Evolutionary conservation across 2,888 invertebrate genomes (phyloP).

Genomic region (Quadroppia sp.): DNA sequence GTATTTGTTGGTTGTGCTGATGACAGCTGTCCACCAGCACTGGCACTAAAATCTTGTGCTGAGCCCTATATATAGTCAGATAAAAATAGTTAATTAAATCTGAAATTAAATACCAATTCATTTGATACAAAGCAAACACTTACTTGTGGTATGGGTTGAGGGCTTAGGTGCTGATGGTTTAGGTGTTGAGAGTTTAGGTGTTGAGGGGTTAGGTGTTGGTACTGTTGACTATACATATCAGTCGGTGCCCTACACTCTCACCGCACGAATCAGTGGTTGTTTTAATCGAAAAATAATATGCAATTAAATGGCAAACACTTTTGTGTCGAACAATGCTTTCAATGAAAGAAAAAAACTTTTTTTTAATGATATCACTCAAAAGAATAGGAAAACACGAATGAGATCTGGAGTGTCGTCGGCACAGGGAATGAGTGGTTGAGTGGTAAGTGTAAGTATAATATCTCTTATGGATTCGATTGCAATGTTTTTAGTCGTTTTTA

Average conservation of each 20-base stretch:
- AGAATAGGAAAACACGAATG: not conserved
- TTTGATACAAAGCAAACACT: constrained; percentile 28
- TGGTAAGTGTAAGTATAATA: constrained; percentile 26
- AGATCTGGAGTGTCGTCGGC: constrained; percentile 17
- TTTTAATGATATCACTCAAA: not conserved
- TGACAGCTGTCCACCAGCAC: not conserved
- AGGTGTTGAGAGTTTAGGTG: not conserved
- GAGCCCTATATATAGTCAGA: constrained; percentile 26
- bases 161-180: not conserved
- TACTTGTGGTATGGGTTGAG: constrained; percentile 7
- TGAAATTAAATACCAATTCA: constrained; percentile 15
- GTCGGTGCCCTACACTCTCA: not conserved
- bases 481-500: constrained; percentile 15
- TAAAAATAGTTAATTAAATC: constrained; percentile 24
- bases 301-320: constrained; percentile 14
- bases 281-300: not conserved
- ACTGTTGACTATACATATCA: constrained; percentile 15
- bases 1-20: constrained; percentile 18
- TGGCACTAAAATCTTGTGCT: not conserved
- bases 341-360: not conserved
- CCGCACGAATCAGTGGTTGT: not conserved
- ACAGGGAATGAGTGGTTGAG: constrained; percentile 13
- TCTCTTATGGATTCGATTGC: not conserved
- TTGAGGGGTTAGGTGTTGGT: not conserved
- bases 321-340: not conserved